phyloP scores from a whole-genome alignment of 35 echinoderm and acorn worm species.

The Lytechinus pictus region DNA sequence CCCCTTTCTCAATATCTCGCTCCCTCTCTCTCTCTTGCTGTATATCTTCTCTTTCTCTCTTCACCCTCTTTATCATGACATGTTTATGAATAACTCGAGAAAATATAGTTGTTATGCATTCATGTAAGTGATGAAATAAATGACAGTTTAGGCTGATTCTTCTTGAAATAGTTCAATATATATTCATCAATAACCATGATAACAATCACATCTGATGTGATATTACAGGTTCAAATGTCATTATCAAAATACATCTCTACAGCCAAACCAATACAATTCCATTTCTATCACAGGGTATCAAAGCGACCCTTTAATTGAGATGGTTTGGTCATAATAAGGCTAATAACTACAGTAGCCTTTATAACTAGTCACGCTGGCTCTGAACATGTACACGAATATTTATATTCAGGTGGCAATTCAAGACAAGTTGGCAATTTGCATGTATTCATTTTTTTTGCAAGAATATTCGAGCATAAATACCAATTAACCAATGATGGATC shows the following conservation, averaged over 20 bases:
- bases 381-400: not conserved
- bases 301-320: not conserved
- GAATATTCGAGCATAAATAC: too few species aligned
- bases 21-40: too few species aligned
- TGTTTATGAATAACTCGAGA: too few species aligned
- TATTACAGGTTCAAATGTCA: not conserved
- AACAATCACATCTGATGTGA: not conserved
- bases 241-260: not conserved
- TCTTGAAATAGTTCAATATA: not conserved
- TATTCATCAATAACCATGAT: not conserved
- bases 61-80: too few species aligned
- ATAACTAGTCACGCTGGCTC: not conserved
- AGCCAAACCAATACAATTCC: not conserved
- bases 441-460: too few species aligned
- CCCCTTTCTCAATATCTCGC: too few species aligned
- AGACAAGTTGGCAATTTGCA: too few species aligned
- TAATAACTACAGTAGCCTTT: not conserved
- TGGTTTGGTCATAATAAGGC: not conserved
- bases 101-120: too few species aligned
- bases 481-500: too few species aligned
- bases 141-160: not conserved
- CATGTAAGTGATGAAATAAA: too few species aligned
- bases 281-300: not conserved
- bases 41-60: too few species aligned
- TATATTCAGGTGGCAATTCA: too few species aligned